A percentile compares a stretch with the other conserved stretches of the same genome.
Conservation (phyloP, 2,888 invertebrate genomes). For the Dorcus hopei region DNA sequence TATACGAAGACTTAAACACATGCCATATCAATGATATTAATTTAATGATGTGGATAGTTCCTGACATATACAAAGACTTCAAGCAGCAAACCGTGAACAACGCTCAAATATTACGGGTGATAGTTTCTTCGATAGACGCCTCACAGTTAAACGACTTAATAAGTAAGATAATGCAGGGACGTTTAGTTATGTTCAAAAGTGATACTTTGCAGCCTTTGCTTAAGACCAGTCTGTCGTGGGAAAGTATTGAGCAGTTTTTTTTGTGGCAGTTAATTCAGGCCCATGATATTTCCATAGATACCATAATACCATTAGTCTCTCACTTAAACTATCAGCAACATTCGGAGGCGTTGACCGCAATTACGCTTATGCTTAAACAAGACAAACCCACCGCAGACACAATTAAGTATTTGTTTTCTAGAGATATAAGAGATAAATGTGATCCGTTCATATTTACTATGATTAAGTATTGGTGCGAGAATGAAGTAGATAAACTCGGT, state of each 20-base stretch:
- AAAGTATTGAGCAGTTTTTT: conserved; percentile 95
- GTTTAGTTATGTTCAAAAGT: conserved; percentile 75
- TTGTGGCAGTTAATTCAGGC: conserved; percentile 95
- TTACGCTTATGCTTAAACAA: conserved; percentile 86
- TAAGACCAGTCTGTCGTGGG: conserved; percentile 87
- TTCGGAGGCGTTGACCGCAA: conserved; percentile 88
- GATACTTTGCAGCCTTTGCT: conserved; percentile 73
- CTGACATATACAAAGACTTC: conserved; percentile 89
- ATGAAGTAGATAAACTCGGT: conserved; percentile 80
- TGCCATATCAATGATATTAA: conserved; percentile 88
- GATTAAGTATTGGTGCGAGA: conserved; percentile 88
- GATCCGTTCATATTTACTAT: conserved; percentile 91
- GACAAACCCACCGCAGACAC: conserved; percentile 87
- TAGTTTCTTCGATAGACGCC: conserved; percentile 88
- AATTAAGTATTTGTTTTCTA: conserved; percentile 77
- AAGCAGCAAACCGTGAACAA: conserved; percentile 85
- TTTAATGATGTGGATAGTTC: conserved; percentile 87
- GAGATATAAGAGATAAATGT: conserved; percentile 58
- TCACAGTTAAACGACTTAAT: conserved; percentile 86
- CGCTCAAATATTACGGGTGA: conserved; percentile 80
- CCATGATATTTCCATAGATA: conserved; percentile 90
- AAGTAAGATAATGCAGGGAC: conserved; percentile 87
- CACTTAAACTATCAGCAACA: conserved; percentile 81
- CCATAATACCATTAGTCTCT: conserved; percentile 74
- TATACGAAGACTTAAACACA: conserved; percentile 79